These are phyloP conservation scores for Morone saxatilis DNA, from an alignment of 2,113 vertebrate genomes.

Conservation along the genomic window DNA sequence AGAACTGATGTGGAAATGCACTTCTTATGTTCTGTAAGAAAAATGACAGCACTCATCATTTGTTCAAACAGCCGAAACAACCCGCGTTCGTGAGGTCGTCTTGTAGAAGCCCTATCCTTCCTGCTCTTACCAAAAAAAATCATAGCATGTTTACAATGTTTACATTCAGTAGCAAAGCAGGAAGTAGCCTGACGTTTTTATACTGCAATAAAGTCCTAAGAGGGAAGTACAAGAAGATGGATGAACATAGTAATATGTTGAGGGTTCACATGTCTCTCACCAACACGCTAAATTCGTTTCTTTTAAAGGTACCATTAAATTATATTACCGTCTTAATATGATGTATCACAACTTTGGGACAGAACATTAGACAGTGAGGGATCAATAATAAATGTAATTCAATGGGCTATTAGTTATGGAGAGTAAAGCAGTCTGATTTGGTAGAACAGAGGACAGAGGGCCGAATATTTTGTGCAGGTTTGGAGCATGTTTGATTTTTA, in stretches of 20 bases:
- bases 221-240: neutral
- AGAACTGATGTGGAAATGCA: conserved; percentile 13
- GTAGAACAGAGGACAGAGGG: neutral
- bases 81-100: neutral
- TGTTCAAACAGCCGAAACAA: conserved; percentile 1
- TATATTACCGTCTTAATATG: conserved; percentile 13
- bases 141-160: conserved; percentile 11
- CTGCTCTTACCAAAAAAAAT: neutral
- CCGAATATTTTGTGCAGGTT: too few species aligned
- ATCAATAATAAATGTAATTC: conserved; percentile 24
- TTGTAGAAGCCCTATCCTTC: conserved; percentile 1
- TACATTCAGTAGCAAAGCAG: conserved; percentile 4
- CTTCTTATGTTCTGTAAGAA: neutral
- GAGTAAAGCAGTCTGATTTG: neutral
- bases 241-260: neutral
- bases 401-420: neutral
- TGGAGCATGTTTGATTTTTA: too few species aligned
- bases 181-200: conserved; percentile 19
- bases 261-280: conserved; percentile 12
- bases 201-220: neutral
- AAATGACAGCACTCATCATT: conserved; percentile 1
- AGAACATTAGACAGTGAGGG: conserved; percentile 3
- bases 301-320: conserved; percentile 25
- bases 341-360: conserved; percentile 9
- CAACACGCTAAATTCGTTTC: conserved; percentile 1